phyloP scores from a whole-genome alignment of 92 coral and sea anemone species.

The Heliopora coerulea region DNA sequence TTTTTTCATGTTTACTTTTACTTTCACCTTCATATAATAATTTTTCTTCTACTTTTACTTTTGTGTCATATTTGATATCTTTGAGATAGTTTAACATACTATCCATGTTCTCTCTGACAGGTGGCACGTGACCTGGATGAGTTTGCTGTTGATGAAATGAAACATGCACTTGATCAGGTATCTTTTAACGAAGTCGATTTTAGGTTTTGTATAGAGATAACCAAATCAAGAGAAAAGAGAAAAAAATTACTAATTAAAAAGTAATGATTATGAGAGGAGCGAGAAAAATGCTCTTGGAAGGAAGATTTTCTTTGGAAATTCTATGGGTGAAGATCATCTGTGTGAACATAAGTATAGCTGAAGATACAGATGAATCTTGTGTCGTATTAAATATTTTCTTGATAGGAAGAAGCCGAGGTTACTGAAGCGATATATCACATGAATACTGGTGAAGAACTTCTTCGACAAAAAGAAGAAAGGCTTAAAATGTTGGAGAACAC shows the following conservation, averaged over 20 bases:
- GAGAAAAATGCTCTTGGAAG: too few species aligned
- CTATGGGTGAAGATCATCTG: too few species aligned
- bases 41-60: background rate
- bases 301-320: too few species aligned
- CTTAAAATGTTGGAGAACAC: slow-evolving; percentile 86
- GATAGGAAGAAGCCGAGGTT: slow-evolving; percentile 93
- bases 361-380: too few species aligned
- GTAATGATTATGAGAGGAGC: too few species aligned
- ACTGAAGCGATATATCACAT: slow-evolving; percentile 88
- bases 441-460: slow-evolving; percentile 89
- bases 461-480: slow-evolving; percentile 91
- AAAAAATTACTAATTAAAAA: too few species aligned
- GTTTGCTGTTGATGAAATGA: slow-evolving; percentile 76
- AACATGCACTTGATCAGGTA: slow-evolving; percentile 83
- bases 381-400: background rate
- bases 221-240: too few species aligned
- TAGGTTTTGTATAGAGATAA: too few species aligned
- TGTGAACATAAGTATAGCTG: too few species aligned
- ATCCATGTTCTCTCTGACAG: background rate
- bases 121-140: slow-evolving; percentile 50
- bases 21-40: background rate
- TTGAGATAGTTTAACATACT: background rate
- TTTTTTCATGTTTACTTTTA: background rate
- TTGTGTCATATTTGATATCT: too few species aligned
- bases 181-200: background rate